Evolutionary conservation across 2,888 invertebrate species (phyloP), one percentile per base, ranked within the genome.

Genomic region (Gerosis bhagava): DNA sequence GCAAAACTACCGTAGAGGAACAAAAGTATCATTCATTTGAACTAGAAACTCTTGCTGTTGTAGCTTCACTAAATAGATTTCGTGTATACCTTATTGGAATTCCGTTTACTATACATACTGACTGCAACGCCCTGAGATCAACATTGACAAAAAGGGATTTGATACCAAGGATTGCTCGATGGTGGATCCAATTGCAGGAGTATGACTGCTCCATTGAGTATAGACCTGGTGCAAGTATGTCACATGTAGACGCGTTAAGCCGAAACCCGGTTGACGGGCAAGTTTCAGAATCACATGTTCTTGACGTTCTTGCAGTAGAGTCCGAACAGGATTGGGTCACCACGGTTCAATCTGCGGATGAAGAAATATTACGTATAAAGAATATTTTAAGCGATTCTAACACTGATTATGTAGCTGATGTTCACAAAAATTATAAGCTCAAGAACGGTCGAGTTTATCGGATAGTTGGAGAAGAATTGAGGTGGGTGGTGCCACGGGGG

Each of bases 401-500:
- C 2, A 26, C 37, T 1, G 15, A 44, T 6, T 8, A 50, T 1
- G 17, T 47, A 0, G 43, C 17, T 1, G 15, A 15, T 25, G 7
- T 15, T 6, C 10, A 6, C 15, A 13, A 24, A 24, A 36, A 25
- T 15, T 36, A 24, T 11, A 11, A 36, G 24, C 10, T 36, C 3
- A 61, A 61, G 53, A 26, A 54, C 26, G 41, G 45, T 0, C 26
- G 31, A 0, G 45, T 65, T 0, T 58, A 54, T 40, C 34, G 54
- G 0, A 42, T 53, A 10, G 19, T 51, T 5, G 54, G 43, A 5
- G 45, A 50, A 12, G 49, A 51, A 3, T 5, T 52, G 1, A 50
- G 40, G 11, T 59, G 60, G 61, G 35, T 63, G 0, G 65, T 62
- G 0, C 62, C 62, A 8, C 49, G 45, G 12, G 51, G 50, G 0